A percentile compares a stretch with the other conserved stretches of the same genome.
phyloP scores from a whole-genome alignment of 1,140 invertebrate species.

The Drosophila repleta region DNA sequence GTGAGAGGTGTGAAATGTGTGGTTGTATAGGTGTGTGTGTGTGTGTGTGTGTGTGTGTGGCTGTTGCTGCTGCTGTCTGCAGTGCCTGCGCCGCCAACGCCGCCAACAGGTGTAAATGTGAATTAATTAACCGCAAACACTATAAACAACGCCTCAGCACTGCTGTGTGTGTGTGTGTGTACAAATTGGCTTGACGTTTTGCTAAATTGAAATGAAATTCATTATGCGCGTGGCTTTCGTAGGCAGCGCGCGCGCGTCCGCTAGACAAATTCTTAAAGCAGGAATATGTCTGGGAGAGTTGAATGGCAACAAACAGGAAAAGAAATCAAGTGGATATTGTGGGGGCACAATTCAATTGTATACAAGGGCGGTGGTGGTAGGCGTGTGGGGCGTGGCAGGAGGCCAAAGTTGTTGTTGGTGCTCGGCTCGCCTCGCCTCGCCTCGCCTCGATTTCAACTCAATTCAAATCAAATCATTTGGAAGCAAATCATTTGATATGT shows the following conservation, averaged over 20 bases:
- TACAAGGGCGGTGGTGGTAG: neutral
- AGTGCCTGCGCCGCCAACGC: slow-evolving; percentile 7
- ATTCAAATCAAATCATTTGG: slow-evolving; percentile 83
- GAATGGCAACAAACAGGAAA: slow-evolving; percentile 27
- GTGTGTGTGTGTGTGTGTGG: slow-evolving; percentile 13
- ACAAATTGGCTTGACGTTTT: slow-evolving; percentile 74
- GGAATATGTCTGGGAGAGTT: slow-evolving; percentile 61
- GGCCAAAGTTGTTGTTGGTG: slow-evolving; percentile 2
- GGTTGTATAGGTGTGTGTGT: neutral
- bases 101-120: slow-evolving; percentile 82
- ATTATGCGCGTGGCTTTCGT: slow-evolving; percentile 50
- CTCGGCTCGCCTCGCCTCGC: neutral
- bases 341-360: slow-evolving; percentile 20
- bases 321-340: slow-evolving; percentile 71
- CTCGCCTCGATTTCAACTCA: slow-evolving; percentile 71
- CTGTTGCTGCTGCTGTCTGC: slow-evolving; percentile 46
- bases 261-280: slow-evolving; percentile 56
- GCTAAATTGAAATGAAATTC: slow-evolving; percentile 77
- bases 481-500: slow-evolving; percentile 82
- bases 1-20: slow-evolving; percentile 10
- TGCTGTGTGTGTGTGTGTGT: slow-evolving; percentile 21
- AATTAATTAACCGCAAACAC: slow-evolving; percentile 83
- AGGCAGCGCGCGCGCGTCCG: slow-evolving; percentile 29
- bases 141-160: slow-evolving; percentile 74
- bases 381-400: neutral